phyloP scores from a whole-genome alignment of 2,113 vertebrate species.

The Prolemur simus region DNA sequence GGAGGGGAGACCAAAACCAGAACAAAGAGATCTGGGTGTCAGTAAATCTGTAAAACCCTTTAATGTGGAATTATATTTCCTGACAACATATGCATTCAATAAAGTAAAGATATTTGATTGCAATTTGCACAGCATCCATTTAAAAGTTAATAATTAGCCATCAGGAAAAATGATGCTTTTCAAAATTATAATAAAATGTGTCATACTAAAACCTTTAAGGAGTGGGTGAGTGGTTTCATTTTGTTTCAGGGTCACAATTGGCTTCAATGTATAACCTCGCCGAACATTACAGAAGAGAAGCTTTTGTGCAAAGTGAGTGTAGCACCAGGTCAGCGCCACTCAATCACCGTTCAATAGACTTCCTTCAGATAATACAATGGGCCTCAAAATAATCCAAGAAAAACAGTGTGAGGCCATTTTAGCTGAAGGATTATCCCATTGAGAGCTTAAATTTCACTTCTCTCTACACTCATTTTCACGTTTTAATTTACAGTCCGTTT shows the following conservation, averaged over 20 bases:
- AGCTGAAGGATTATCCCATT: conserved; percentile 61
- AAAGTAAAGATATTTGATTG: conserved; percentile 70
- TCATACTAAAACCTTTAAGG: conserved; percentile 53
- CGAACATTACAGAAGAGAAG: not conserved
- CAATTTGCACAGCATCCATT: conserved; percentile 50
- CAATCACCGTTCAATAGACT: conserved; percentile 69
- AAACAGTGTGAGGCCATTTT: conserved; percentile 69
- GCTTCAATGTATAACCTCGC: conserved; percentile 31
- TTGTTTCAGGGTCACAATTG: conserved; percentile 39
- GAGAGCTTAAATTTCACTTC: conserved; percentile 67
- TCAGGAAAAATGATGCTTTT: conserved; percentile 59
- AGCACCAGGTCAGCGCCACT: conserved; percentile 54
- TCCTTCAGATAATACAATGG: conserved; percentile 70
- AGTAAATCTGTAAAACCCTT: conserved; percentile 44
- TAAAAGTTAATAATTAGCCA: conserved; percentile 73
- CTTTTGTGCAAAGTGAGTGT: conserved; percentile 36
- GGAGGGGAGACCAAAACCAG: conserved; percentile 16
- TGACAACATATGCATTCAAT: conserved; percentile 54
- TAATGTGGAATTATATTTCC: conserved; percentile 67
- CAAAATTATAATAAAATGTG: conserved; percentile 66
- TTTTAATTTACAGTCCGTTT: conserved; percentile 70
- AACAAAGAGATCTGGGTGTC: conserved; percentile 67
- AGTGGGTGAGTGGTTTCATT: conserved; percentile 51
- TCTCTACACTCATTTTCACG: conserved; percentile 38
- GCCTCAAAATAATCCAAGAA: conserved; percentile 64